Evolutionary conservation across 2,888 invertebrate genomes (phyloP), one percentile per base, ranked within the genome.

Genomic region (Cryptus viduatorius): DNA sequence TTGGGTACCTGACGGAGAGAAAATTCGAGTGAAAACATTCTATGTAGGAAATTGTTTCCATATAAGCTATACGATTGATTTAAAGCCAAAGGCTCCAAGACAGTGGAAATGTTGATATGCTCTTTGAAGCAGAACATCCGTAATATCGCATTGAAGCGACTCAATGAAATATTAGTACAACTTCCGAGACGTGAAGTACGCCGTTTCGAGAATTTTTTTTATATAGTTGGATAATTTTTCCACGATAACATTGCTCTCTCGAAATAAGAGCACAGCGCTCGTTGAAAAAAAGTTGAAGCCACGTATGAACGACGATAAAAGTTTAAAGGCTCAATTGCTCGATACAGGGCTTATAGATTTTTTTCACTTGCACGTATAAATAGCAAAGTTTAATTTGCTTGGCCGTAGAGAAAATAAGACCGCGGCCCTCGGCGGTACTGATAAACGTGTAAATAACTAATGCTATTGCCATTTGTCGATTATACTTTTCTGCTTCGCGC

Each of bases 401-500:
- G 53, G 10, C 53, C 24, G 19, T 24, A 56, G 12, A 56, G 19
- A 24, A 37, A 37, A 37, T 48, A 12, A 10, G 50, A 67, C 42
- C 73, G 42, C 44, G 59, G 69, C 61, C 7, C 65, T 46, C 56
- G 37, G 5, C 29, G 16, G 37, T 48, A 61, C 29, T 42, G 16
- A 31, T 37, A 37, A 37, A 53, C 44, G 68, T 82, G 82, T 78
- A 78, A 79, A 73, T 82, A 82, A 67, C 44, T 65, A 42, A 71
- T 37, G 67, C 82, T 61, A 78, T 79, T 75, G 83, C 79, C 83
- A 79, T 83, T 82, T 68, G 24, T 75, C 24, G 69, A 46, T 69
- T 53, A 24, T 42, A 69, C 44, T 29, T 72, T 16, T 68, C n/a
- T 50, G 46, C 37, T 68, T n/a, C 8, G n/a, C 44, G 44, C 53